These are phyloP conservation scores for Spea multiplicata DNA, from an alignment of 2,113 vertebrate genomes.

Conservation along the genomic window DNA sequence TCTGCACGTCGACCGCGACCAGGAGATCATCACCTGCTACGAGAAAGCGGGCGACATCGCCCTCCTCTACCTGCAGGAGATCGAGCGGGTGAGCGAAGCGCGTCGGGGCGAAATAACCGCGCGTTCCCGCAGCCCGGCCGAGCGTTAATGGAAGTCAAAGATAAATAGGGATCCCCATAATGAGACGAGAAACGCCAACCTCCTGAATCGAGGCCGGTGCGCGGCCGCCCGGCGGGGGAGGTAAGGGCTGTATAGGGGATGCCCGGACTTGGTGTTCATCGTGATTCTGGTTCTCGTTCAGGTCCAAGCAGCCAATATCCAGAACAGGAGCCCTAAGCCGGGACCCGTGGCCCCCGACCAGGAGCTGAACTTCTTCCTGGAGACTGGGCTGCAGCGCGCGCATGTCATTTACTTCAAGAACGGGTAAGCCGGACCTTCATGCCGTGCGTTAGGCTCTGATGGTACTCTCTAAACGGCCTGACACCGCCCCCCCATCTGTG, in stretches of 20 bases:
- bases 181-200: no score
- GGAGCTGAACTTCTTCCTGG: constrained; percentile 96
- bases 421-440: constrained; percentile 70
- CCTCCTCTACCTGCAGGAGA: constrained; percentile 93
- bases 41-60: constrained; percentile 97
- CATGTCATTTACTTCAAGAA: constrained; percentile 98
- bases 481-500: no score
- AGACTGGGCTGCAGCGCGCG: constrained; percentile 95
- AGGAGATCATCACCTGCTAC: constrained; percentile 92
- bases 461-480: no score
- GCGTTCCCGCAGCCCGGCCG: no score
- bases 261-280: no score
- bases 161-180: no score
- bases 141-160: neutral
- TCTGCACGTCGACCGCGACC: constrained; percentile 74
- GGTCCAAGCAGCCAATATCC: constrained; percentile 86
- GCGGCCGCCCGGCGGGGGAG: no score
- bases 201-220: no score
- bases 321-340: constrained; percentile 96
- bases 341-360: constrained; percentile 88
- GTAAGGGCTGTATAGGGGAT: no score
- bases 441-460: no score
- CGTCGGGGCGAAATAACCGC: neutral
- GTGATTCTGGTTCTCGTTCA: constrained; percentile 52
- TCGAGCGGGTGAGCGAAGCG: constrained; percentile 81